Evolutionary conservation across 2,113 vertebrate species (phyloP), one percentile per base, ranked within the genome.

Genomic region (Neolamprologus toae): DNA sequence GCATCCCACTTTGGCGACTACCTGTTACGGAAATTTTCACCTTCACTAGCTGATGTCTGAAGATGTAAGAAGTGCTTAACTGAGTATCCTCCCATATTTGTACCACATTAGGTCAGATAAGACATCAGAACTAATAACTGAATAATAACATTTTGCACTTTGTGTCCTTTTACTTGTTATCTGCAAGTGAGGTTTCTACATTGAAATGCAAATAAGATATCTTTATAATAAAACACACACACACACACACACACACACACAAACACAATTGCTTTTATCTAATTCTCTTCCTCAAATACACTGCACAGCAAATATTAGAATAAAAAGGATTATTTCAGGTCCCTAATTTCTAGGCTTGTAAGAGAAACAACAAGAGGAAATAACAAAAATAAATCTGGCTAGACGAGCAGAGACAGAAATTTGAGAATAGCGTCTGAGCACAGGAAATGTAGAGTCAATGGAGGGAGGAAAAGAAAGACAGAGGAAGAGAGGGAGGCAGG

Each of bases 381-480:
- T 49, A 28, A 47, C 71, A 45, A 86, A 87, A 92, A 92, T 88
- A 86, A 91, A 91, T 91, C 55, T 61, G 88, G 53, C 89, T 26
- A 84, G 90, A 90, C 47, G 9, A 59, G 78, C 35, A 84, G 87
- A 94, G 89, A 92, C 88, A 91, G 90, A 95, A 92, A 95, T 89
- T 80, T 88, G 88, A 92, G 92, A 93, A 84, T 81, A 90, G 88
- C 78, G 26, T 78, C 86, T 63, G 92, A 80, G 89, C 78, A 89
- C 93, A 93, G 94, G 95, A 96, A 95, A 90, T 88, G 90, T 90
- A 89, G 88, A 93, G 91, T 92, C 92, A 90, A 93, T 90, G 86
- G 83, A 91, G 83, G 82, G 91, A 84, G 84, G 63, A 33, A 79
- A 17, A 87, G 80, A 91, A 86, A 85, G 85, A 87, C 59, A 23